Percentiles rank a stretch among this genome's conserved stretches.
Conservation (phyloP, 1,140 invertebrate species). For the Hermatobates lingyangjiaoensis region DNA sequence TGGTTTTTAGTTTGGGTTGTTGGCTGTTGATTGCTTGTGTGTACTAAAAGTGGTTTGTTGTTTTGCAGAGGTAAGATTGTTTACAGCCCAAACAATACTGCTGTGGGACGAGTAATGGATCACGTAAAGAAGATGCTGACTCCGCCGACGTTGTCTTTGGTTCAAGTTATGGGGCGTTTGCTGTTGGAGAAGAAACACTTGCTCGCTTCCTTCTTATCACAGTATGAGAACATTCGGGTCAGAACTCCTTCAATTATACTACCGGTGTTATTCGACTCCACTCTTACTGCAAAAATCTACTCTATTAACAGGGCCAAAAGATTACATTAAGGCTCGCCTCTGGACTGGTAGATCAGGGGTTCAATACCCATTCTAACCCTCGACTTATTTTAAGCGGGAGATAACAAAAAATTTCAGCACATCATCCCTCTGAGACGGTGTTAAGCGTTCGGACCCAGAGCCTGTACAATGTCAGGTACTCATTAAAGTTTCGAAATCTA, state of each 20-base stretch:
- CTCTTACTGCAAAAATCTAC: background rate
- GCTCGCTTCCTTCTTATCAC: background rate
- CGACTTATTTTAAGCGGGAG: no score
- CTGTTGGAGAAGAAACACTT: no score
- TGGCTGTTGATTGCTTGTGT: background rate
- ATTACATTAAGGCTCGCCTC: no score
- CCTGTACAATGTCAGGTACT: no score
- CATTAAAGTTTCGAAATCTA: no score
- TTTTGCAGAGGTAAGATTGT: slow-evolving; percentile 18
- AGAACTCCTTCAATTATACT: background rate
- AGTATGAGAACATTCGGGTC: background rate
- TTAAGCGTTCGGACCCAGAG: no score
- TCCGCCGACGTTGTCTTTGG: background rate
- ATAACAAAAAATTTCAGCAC: no score
- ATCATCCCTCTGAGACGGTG: no score
- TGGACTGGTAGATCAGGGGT: no score
- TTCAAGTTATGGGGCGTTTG: background rate
- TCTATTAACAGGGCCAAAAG: background rate
- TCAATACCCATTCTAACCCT: no score
- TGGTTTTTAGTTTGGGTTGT: background rate
- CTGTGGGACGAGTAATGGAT: slow-evolving; percentile 11
- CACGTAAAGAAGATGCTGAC: slow-evolving; percentile 7
- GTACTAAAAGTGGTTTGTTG: background rate
- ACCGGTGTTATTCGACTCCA: background rate
- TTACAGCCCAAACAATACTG: slow-evolving; percentile 15